Conservation (phyloP, 2,888 invertebrate genomes). For the Stenurella melanura region DNA sequence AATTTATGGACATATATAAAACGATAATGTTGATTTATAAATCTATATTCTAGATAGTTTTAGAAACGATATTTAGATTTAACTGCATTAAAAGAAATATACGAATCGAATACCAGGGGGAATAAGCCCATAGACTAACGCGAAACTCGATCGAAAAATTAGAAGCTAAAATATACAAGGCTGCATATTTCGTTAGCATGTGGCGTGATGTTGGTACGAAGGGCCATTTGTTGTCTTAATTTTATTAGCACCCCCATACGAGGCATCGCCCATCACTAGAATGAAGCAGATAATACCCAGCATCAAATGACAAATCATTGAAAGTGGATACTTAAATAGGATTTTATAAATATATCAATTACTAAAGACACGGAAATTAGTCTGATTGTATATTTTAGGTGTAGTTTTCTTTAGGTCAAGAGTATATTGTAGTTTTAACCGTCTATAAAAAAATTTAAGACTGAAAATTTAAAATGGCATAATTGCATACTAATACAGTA, state of each 20-base stretch:
- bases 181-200: conserved; percentile 64
- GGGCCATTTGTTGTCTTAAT: conserved; percentile 72
- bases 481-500: no score
- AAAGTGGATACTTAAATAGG: conserved; percentile 44
- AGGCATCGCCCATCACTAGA: conserved; percentile 40
- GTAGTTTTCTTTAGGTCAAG: no score
- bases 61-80: no score
- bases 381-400: not conserved
- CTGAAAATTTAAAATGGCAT: no score
- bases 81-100: not conserved
- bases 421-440: no score
- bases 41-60: no score
- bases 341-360: conserved; percentile 36
- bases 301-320: conserved; percentile 54
- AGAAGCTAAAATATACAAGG: not conserved
- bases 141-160: not conserved
- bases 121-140: not conserved
- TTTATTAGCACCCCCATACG: conserved; percentile 70
- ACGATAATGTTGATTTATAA: no score
- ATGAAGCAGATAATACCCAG: conserved; percentile 42
- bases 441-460: no score
- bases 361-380: conserved; percentile 12
- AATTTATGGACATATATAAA: no score
- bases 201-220: conserved; percentile 69
- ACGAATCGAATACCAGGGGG: not conserved